These are phyloP conservation scores for Oceanites oceanicus DNA, from an alignment of 2,113 vertebrate genomes.

Conservation along the genomic window DNA sequence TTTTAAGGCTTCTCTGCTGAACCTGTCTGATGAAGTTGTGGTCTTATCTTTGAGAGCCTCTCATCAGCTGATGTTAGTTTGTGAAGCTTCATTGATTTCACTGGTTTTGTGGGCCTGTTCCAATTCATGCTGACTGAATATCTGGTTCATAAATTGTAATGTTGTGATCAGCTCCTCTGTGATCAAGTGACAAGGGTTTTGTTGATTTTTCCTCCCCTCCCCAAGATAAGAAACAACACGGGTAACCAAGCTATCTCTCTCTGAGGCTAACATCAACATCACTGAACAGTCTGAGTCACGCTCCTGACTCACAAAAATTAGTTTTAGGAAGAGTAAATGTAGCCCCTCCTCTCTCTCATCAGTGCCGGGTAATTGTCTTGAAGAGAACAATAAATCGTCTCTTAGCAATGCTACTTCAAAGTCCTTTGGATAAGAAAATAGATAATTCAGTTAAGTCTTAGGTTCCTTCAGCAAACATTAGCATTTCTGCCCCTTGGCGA, in stretches of 20 bases:
- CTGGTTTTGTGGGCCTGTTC: background rate
- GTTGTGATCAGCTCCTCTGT: background rate
- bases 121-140: background rate
- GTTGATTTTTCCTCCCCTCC: background rate
- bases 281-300: slow-evolving; percentile 2
- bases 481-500: background rate
- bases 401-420: slow-evolving; percentile 43
- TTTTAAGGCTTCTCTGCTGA: background rate
- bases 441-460: slow-evolving; percentile 35
- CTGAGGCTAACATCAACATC: background rate
- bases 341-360: background rate
- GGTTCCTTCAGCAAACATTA: slow-evolving; percentile 25
- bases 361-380: background rate
- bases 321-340: background rate
- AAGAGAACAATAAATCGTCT: background rate
- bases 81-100: background rate
- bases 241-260: background rate
- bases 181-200: background rate
- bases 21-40: background rate
- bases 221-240: background rate
- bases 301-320: slow-evolving; percentile 19
- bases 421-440: slow-evolving; percentile 51
- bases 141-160: background rate
- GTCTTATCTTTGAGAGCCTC: background rate
- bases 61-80: background rate